Evolutionary conservation across 2,888 invertebrate genomes (phyloP), one percentile per base, ranked within the genome.

Genomic region (Drosophila ezoana): DNA sequence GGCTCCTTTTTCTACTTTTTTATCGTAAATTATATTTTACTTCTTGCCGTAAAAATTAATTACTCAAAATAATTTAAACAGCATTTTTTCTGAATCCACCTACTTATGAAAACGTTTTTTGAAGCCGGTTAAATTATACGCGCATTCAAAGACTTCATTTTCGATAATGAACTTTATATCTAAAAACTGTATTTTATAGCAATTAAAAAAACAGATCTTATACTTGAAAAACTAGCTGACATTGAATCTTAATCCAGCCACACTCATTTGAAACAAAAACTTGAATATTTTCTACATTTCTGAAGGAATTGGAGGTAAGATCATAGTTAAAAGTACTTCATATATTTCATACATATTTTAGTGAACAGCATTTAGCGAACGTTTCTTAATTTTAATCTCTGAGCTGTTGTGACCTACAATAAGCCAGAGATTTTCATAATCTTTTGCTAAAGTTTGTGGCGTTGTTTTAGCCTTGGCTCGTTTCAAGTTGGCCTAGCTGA

Each of bases 391-490:
- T 10, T 14, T 13, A n/a, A 49, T 38, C 44, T 10, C 9, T 16
- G 9, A 38, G 53, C 23, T 37, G 32, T 45, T 65, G 66, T 66
- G 63, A 64, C 63, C 63, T 64, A 64, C 56, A 54, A 64, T 54
- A 32, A 47, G 57, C 56, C 68, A 54, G 41, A 67, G 40, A 69
- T 68, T 58, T 59, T 16, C 41, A 56, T 56, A 67, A 47, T 54
- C 43, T 35, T 28, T 23, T 23, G 35, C 65, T 18, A 38, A 61
- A 8, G 35, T 47, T 28, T 20, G 14, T 48, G 60, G 16, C 37
- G 28, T 49, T 66, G 67, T 49, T 28, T 68, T 32, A 49, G 61
- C 68, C 68, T 69, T 69, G 68, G 68, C 70, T 69, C 59, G 37
- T 52, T 18, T 47, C 23, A 43, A 52, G 51, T 49, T 66, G 68